Percentiles rank a stretch among this genome's conserved stretches.
Conservation (phyloP, 2,888 invertebrate species). For the Horisme vitalbata region DNA sequence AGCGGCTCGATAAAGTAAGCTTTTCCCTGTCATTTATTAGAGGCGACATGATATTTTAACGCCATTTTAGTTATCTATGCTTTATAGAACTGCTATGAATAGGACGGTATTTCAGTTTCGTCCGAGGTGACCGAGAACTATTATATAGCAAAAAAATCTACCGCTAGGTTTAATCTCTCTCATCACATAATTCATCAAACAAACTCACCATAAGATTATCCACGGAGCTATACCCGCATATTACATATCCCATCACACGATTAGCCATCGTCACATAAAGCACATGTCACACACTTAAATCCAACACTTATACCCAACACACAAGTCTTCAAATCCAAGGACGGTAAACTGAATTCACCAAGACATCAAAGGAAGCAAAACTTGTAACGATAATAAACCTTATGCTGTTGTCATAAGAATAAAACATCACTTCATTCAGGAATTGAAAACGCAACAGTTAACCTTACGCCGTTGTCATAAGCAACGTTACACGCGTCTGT, state of each 20-base stretch:
- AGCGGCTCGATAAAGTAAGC: too few species aligned
- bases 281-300: slow-evolving; percentile 34
- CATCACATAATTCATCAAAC: background rate
- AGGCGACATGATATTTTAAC: too few species aligned
- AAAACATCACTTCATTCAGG: slow-evolving; percentile 11
- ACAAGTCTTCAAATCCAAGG: background rate
- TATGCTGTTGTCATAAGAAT: slow-evolving; percentile 29
- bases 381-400: slow-evolving; percentile 32
- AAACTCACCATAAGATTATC: slow-evolving; percentile 81
- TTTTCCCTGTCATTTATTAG: too few species aligned
- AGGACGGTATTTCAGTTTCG: too few species aligned
- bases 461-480: slow-evolving; percentile 33
- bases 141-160: too few species aligned
- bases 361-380: too few species aligned
- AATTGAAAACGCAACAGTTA: slow-evolving; percentile 30
- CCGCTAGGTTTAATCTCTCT: too few species aligned
- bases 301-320: background rate
- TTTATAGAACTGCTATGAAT: too few species aligned
- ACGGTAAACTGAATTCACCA: too few species aligned
- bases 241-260: slow-evolving; percentile 81
- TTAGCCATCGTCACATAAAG: slow-evolving; percentile 66
- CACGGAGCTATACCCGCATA: slow-evolving; percentile 84
- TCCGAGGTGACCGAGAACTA: too few species aligned
- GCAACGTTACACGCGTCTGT: slow-evolving; percentile 20
- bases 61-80: too few species aligned